Evolutionary conservation across 1,140 invertebrate species (phyloP).

Genomic region (Solen grandis): DNA sequence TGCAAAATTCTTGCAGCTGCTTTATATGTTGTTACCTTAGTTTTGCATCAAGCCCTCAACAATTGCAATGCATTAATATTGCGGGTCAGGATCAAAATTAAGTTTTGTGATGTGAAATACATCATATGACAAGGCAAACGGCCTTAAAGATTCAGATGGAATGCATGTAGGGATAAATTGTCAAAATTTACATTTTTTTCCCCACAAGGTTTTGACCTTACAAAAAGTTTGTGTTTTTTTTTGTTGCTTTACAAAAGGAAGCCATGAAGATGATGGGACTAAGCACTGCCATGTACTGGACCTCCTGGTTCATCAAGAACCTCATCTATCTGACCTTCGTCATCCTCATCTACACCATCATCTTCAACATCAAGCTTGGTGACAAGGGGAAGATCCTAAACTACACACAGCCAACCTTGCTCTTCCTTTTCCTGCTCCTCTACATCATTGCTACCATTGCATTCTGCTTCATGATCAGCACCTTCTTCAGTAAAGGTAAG

Average conservation of each 20-base stretch:
- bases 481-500: constrained; percentile 85
- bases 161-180: too few species aligned
- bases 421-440: constrained; percentile 83
- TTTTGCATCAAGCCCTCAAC: too few species aligned
- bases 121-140: too few species aligned
- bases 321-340: constrained; percentile 86
- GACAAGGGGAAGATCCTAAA: constrained; percentile 78
- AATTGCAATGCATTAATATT: too few species aligned
- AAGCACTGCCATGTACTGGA: constrained; percentile 90
- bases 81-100: too few species aligned
- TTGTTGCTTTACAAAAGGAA: constrained; percentile 83
- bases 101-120: too few species aligned
- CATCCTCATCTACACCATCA: constrained; percentile 82
- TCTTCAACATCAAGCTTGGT: constrained; percentile 74
- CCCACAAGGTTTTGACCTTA: too few species aligned
- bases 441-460: constrained; percentile 83
- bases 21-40: too few species aligned
- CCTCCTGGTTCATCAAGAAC: constrained; percentile 90
- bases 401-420: constrained; percentile 80
- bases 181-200: too few species aligned
- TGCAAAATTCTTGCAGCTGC: too few species aligned
- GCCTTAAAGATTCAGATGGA: too few species aligned
- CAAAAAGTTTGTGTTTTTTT: too few species aligned
- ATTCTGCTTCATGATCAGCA: constrained; percentile 83
- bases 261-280: constrained; percentile 95